phyloP scores from a whole-genome alignment of 2,888 invertebrate species.

The Dynastes grantii region DNA sequence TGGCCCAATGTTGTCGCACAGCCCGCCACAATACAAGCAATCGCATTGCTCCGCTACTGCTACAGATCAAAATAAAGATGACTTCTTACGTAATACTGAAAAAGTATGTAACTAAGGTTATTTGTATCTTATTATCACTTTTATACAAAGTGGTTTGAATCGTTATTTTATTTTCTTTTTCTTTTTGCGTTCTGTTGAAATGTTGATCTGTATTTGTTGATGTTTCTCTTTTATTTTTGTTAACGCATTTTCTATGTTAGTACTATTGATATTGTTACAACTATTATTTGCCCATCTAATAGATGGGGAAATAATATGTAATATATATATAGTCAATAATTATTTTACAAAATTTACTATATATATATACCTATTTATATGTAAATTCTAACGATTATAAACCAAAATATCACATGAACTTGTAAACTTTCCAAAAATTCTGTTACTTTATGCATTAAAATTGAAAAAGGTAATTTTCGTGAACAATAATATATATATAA shows the following conservation, averaged over 20 bases:
- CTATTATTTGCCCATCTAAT: conserved; percentile 26
- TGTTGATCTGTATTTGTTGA: background rate
- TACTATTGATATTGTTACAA: background rate
- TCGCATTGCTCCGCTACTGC: conserved; percentile 62
- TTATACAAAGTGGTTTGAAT: conserved; percentile 25
- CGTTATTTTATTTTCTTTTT: conserved; percentile 2
- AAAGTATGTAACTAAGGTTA: conserved; percentile 62
- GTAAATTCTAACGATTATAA: background rate
- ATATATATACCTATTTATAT: no score
- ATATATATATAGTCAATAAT: no score
- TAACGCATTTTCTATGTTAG: conserved; percentile 27
- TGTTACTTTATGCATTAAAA: no score
- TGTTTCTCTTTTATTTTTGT: background rate
- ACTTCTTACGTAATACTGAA: conserved; percentile 65
- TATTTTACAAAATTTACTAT: no score
- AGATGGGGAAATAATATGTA: conserved; percentile 21
- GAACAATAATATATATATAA: no score
- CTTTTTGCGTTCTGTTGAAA: conserved; percentile 21
- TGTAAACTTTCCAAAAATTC: no score
- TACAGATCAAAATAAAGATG: conserved; percentile 64
- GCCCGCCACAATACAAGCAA: conserved; percentile 66
- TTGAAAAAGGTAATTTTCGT: no score
- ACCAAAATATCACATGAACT: background rate
- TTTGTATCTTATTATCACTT: conserved; percentile 24
- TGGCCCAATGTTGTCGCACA: conserved; percentile 69